Conservation (phyloP, 2,888 invertebrate genomes). For the Fragum whitleyi region DNA sequence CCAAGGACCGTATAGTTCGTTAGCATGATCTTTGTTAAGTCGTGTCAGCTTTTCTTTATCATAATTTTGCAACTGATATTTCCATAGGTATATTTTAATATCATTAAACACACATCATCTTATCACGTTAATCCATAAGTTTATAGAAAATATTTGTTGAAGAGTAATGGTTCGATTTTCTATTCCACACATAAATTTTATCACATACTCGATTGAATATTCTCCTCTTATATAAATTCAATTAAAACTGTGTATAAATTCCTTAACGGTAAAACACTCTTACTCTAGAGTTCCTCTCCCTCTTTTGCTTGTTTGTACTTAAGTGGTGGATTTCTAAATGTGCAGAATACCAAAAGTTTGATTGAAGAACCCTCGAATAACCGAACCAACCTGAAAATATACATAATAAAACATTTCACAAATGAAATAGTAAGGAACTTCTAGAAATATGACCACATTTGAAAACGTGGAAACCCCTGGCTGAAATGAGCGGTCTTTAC, state of each 20-base stretch:
- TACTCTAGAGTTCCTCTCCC: neutral
- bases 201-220: conserved; percentile 7
- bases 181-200: neutral
- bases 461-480: no score
- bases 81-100: neutral
- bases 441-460: no score
- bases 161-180: neutral
- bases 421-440: no score
- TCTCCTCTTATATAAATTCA: neutral
- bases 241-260: neutral
- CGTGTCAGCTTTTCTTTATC: neutral
- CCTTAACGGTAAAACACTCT: neutral
- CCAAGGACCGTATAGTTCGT: conserved; percentile 38
- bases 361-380: no score
- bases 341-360: no score
- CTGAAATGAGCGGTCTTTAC: no score
- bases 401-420: neutral
- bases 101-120: neutral
- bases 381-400: neutral
- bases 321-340: no score
- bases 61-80: neutral
- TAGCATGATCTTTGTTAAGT: neutral
- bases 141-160: neutral
- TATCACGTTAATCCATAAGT: neutral
- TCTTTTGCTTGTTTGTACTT: no score